Evolutionary conservation across 2,797 vertebrate species (phyloP).

Genomic region (Liparis tanakae): DNA sequence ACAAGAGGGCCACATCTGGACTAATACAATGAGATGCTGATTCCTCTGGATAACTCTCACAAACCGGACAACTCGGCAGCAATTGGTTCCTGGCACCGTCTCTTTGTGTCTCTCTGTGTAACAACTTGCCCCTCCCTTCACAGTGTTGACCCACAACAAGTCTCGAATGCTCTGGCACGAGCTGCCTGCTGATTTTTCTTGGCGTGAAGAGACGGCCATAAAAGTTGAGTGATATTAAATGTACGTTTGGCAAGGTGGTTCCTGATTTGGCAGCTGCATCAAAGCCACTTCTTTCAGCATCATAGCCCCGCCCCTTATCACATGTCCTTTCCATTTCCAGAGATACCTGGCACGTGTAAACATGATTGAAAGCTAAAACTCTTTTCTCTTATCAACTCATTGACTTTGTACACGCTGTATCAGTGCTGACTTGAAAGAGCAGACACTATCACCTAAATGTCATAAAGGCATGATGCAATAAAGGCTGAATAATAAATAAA

Average conservation of each 20-base stretch:
- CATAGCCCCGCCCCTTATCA: neutral
- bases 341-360: neutral
- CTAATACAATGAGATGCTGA: conserved; percentile 64
- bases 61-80: conserved; percentile 38
- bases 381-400: neutral
- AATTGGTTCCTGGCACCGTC: conserved; percentile 55
- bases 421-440: neutral
- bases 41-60: conserved; percentile 55
- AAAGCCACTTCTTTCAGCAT: conserved; percentile 32
- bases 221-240: conserved; percentile 53
- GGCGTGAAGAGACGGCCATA: conserved; percentile 37
- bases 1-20: conserved; percentile 61
- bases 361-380: neutral
- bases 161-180: conserved; percentile 40
- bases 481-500: neutral
- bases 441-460: neutral
- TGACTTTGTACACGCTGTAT: neutral
- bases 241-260: conserved; percentile 17
- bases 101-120: conserved; percentile 15
- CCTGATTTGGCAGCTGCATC: conserved; percentile 59
- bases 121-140: conserved; percentile 25
- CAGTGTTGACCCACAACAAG: conserved; percentile 34
- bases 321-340: neutral
- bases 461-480: neutral
- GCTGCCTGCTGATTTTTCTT: conserved; percentile 45